A percentile compares a stretch with the other conserved stretches of the same genome.
Evolutionary conservation across 2,113 vertebrate genomes (phyloP).

Genomic region (Micronycteris hirsuta): DNA sequence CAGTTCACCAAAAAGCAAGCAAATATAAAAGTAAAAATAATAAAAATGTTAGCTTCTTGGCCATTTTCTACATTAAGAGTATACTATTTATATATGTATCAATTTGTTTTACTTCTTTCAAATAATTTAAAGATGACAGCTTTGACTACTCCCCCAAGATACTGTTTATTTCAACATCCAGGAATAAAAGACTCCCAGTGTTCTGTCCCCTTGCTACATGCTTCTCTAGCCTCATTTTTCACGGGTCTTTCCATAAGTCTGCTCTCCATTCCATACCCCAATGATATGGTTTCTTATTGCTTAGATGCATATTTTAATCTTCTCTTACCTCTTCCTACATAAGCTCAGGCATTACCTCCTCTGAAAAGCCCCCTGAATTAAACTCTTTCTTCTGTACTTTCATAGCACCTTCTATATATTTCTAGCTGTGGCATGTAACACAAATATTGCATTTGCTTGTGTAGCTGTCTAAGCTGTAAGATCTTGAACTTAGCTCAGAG

Average conservation of each 20-base stretch:
- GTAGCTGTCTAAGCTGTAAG: neutral
- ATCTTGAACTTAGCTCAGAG: neutral
- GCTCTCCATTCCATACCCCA: neutral
- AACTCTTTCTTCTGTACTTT: neutral
- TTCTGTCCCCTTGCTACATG: fast-evolving
- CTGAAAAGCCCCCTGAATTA: neutral
- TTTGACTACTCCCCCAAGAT: neutral
- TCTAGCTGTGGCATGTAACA: neutral
- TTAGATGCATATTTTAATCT: neutral
- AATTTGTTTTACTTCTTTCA: neutral
- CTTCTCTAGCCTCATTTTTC: neutral
- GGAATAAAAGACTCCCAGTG: too few species aligned
- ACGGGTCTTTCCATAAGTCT: fast-evolving
- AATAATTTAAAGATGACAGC: neutral
- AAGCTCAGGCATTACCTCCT: neutral
- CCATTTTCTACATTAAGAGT: neutral
- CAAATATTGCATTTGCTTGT: neutral
- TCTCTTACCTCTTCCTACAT: neutral
- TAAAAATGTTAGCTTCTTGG: neutral
- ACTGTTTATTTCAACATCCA: neutral
- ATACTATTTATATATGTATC: neutral
- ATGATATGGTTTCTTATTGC: neutral
- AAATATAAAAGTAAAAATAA: neutral
- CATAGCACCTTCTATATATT: too few species aligned
- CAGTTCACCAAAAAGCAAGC: neutral